Percentiles rank a stretch among this genome's conserved stretches.
Conservation (phyloP, 2,888 invertebrate species). For the Odontothrips loti region DNA sequence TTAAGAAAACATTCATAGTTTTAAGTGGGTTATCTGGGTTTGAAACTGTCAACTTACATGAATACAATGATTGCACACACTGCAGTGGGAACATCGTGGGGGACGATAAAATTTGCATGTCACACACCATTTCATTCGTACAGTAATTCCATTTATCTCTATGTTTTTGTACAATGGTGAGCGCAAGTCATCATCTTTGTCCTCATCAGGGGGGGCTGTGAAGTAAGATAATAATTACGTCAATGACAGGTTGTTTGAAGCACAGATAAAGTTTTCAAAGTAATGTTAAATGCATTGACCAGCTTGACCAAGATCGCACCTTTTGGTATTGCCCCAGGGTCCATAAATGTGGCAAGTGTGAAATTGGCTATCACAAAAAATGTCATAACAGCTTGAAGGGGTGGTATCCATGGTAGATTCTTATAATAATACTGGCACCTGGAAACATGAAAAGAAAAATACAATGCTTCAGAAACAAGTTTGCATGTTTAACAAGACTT, state of each 20-base stretch:
- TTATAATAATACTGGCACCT: constrained; percentile 85
- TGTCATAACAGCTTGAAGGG: constrained; percentile 89
- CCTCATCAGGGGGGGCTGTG: constrained; percentile 91
- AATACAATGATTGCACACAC: constrained; percentile 98
- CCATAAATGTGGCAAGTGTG: constrained; percentile 98
- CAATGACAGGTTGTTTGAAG: constrained; percentile 32
- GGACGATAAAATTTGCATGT: constrained; percentile 99
- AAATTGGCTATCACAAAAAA: constrained; percentile 98
- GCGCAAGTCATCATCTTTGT: constrained; percentile 93
- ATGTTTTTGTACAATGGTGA: constrained; percentile 95
- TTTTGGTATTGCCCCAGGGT: constrained; percentile 97
- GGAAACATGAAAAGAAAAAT: constrained; percentile 45
- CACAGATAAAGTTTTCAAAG: constrained; percentile 27
- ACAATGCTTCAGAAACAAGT: neutral
- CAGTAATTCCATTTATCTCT: constrained; percentile 96
- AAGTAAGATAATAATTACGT: constrained; percentile 35
- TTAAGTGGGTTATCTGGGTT: neutral
- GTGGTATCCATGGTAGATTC: constrained; percentile 83
- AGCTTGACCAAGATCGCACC: constrained; percentile 54
- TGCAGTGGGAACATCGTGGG: constrained; percentile 98
- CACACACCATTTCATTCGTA: constrained; percentile 99
- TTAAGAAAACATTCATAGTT: constrained; percentile 28
- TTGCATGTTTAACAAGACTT: too few species aligned
- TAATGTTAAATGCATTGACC: neutral
- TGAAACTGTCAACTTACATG: constrained; percentile 59